Conservation (phyloP, 2,888 invertebrate species). For the Acanthacorydalis orientalis region DNA sequence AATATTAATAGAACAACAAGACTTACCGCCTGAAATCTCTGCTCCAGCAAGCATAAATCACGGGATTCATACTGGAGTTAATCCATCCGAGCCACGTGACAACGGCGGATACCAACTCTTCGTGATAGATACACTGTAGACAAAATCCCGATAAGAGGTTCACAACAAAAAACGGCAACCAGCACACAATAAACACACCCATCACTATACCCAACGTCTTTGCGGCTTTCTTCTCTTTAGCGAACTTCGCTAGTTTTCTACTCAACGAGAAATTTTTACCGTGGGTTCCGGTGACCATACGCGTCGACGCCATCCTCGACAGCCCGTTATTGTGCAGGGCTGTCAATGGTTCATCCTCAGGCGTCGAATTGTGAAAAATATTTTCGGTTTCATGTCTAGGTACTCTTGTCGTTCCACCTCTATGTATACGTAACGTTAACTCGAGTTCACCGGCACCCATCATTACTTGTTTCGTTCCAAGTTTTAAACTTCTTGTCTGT, state of each 20-base stretch:
- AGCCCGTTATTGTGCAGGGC: conserved; percentile 64
- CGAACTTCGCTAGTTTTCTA: conserved; percentile 84
- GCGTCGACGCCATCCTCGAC: conserved; percentile 48
- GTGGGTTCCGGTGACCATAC: conserved; percentile 38
- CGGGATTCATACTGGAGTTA: conserved; percentile 92
- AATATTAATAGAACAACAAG: conserved; percentile 2
- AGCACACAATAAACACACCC: conserved; percentile 93
- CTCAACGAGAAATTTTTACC: conserved; percentile 82
- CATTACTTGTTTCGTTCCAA: conserved; percentile 82
- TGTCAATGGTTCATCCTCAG: conserved; percentile 58
- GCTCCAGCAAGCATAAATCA: conserved; percentile 98
- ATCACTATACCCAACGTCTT: conserved; percentile 94
- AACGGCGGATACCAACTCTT: conserved; percentile 72
- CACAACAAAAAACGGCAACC: conserved; percentile 94
- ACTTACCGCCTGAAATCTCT: conserved; percentile 82
- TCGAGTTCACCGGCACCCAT: conserved; percentile 73
- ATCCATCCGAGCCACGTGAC: conserved; percentile 94
- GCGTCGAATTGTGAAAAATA: conserved; percentile 31
- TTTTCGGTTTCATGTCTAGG: conserved; percentile 7
- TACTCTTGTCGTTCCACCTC: conserved; percentile 66
- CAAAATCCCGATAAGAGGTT: conserved; percentile 85
- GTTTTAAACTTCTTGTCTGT: conserved; percentile 77
- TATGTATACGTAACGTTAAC: conserved; percentile 80
- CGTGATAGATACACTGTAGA: conserved; percentile 70
- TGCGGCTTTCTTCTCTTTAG: conserved; percentile 94